Evolutionary conservation across 2,113 vertebrate species (phyloP).

Genomic region (Dasyprocta punctata): DNA sequence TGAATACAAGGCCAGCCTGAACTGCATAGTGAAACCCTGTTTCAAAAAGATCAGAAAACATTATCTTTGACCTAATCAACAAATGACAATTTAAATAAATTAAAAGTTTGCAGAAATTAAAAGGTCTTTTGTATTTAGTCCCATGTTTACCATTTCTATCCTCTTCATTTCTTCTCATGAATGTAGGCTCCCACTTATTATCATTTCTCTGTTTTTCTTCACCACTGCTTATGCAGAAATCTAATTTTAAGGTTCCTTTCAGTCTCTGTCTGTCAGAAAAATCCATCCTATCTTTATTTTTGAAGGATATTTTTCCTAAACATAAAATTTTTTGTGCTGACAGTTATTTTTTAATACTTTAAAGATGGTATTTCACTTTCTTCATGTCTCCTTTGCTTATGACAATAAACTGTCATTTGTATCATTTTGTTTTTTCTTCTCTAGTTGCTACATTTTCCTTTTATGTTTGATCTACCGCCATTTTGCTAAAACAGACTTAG

Average conservation of each 20-base stretch:
- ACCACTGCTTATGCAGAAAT: neutral
- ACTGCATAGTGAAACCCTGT: neutral
- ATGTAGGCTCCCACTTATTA: neutral
- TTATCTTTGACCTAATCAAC: neutral
- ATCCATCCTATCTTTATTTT: conserved; percentile 12
- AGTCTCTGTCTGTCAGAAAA: conserved; percentile 52
- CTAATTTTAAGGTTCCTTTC: neutral
- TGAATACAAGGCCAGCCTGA: neutral
- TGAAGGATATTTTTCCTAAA: conserved; percentile 1
- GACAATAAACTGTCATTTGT: conserved; percentile 19
- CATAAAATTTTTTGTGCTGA: conserved; percentile 16
- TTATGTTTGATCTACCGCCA: neutral
- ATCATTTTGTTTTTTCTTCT: conserved; percentile 7
- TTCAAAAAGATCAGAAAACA: neutral
- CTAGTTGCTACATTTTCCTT: conserved; percentile 29
- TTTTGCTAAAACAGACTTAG: neutral
- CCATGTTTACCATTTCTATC: neutral
- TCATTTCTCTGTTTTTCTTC: conserved; percentile 16
- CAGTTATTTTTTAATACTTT: conserved; percentile 37
- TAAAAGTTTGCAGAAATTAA: neutral
- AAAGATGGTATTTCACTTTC: conserved; percentile 25
- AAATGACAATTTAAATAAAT: neutral
- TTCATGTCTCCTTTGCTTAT: neutral
- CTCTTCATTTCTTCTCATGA: neutral
- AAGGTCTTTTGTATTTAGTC: neutral